These are phyloP conservation scores for Mareca strepera DNA, from an alignment of 2,797 vertebrate genomes.

Conservation along the genomic window DNA sequence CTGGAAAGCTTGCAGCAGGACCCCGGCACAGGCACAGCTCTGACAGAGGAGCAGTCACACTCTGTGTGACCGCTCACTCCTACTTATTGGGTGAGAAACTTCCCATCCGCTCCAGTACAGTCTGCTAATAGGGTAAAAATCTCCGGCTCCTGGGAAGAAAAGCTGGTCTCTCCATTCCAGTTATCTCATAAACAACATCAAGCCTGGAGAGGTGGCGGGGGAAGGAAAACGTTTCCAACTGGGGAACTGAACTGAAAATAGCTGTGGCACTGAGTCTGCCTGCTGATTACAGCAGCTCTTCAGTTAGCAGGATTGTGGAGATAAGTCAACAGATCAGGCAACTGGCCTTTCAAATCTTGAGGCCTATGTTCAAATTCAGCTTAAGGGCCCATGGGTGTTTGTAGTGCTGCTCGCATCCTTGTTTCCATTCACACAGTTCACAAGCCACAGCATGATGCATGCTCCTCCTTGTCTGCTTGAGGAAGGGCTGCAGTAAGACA, in stretches of 20 bases:
- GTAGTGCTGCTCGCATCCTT: neutral
- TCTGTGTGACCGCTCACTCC: neutral
- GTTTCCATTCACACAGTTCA: neutral
- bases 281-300: constrained; percentile 42
- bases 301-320: neutral
- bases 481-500: neutral
- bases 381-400: neutral
- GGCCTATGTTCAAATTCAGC: neutral
- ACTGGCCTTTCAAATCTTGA: neutral
- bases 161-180: neutral
- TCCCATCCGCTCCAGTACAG: neutral
- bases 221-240: constrained; percentile 21
- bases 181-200: neutral
- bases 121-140: neutral
- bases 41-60: neutral
- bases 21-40: rapidly evolving
- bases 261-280: constrained; percentile 17
- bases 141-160: neutral
- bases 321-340: neutral
- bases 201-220: neutral
- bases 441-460: neutral
- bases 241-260: constrained; percentile 48
- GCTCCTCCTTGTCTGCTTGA: neutral
- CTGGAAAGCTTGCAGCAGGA: neutral
- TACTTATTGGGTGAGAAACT: neutral